Conservation (phyloP, 2,113 vertebrate genomes). For the Catharus bicknelli region DNA sequence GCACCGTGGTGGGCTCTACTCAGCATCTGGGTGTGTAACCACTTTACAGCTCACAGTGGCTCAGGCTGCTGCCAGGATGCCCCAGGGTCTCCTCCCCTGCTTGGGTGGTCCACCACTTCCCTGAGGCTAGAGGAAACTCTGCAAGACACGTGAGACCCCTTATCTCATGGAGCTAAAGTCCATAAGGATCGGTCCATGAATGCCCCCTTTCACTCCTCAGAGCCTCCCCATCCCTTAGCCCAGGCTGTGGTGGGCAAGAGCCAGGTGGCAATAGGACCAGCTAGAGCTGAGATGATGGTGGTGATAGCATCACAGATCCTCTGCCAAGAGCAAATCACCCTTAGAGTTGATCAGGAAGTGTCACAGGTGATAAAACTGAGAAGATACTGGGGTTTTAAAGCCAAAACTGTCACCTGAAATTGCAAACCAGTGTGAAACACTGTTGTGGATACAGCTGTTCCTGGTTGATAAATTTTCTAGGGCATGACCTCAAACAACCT, state of each 20-base stretch:
- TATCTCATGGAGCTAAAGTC: background rate
- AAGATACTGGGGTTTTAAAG: background rate
- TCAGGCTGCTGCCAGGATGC: background rate
- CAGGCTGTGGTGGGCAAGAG: background rate
- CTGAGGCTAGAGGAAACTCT: background rate
- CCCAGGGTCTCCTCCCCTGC: background rate
- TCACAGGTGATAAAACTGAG: background rate
- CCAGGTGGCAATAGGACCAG: background rate
- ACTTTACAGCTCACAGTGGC: background rate
- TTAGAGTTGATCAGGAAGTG: background rate
- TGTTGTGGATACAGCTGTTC: background rate
- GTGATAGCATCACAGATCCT: background rate
- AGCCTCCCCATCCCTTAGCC: background rate
- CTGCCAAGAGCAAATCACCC: background rate
- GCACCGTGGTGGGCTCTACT: fast-evolving
- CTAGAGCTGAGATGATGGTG: no score
- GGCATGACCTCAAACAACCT: background rate
- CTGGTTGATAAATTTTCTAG: background rate
- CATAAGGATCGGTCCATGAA: fast-evolving
- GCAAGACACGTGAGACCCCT: fast-evolving
- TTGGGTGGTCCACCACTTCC: background rate
- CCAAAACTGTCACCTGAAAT: background rate
- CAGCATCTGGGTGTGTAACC: background rate
- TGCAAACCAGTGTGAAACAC: background rate
- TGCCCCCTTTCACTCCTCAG: fast-evolving